Base-by-base conservation (phyloP, 2,797 vertebrate genomes). In the Acanthiza pusilla region DNA sequence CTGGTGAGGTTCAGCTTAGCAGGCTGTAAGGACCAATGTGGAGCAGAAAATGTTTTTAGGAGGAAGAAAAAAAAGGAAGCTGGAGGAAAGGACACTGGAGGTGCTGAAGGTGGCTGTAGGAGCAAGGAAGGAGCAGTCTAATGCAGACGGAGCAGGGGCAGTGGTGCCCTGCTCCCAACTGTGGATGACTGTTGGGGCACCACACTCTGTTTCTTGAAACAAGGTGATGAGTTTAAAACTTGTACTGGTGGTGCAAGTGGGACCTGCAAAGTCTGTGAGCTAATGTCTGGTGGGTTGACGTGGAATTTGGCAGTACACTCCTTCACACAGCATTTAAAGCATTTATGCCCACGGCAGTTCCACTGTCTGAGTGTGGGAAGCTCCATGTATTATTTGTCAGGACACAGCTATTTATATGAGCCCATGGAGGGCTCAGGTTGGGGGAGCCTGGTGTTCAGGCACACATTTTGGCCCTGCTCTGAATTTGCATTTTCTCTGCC, bases 81-180 rank as follows among this genome's bases (percentile, higher is more conserved):
- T 53, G 18, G 20, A 86, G n/a, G 23, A 87, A 66, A 89, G 84
- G 25, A 18, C 3, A 11, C 10, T 66, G 63, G 23, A 62, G 1
- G 6, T 81, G 10, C 42, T 78, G 38, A n/a, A 21, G 7, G 22
- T 48, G 20, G 22, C 36, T 7, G 1, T 29, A n/a, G 23, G 16
- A 87, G 22, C 45, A 58, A 54, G 27, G 32, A 68, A 18, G 27
- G 36, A 79, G 9, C 22, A 40, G 32, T 16, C 18, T 61, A 42
- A 47, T 3, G 5, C 14, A 85, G 22, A 16, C 3, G 0, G 17
- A 32, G n/a, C 9, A 53, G 26, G 17, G 16, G 11, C 68, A 81
- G 14, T 0, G 0, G 21, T 71, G 43, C 13, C 25, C 16, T 40
- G 51, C 16, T 74, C 13, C n/a, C 0, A 0, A 2, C 25, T 14